phyloP scores from a whole-genome alignment of 2,113 vertebrate genomes.

The Psettodes erumei region DNA sequence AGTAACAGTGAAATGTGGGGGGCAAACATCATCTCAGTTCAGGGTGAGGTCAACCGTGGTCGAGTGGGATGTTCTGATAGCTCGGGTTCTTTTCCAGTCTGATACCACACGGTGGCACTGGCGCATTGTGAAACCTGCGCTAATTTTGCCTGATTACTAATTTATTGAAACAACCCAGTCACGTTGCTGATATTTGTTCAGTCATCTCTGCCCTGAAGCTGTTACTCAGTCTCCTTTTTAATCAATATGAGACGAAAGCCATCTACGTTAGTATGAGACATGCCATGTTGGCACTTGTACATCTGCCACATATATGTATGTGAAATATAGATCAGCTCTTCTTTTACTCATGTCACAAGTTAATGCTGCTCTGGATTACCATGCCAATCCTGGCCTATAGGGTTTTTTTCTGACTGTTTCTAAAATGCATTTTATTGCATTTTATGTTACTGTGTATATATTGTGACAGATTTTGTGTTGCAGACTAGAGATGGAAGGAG shows the following conservation, averaged over 20 bases:
- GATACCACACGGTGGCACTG: constrained; percentile 45
- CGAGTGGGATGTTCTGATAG: constrained; percentile 9
- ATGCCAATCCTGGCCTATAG: not conserved
- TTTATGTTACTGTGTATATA: not conserved
- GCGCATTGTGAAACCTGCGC: not conserved
- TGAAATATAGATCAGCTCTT: not conserved
- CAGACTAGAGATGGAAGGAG: constrained; percentile 86
- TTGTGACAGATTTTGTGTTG: constrained; percentile 27
- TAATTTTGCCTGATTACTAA: constrained; percentile 1
- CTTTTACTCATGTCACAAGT: not conserved
- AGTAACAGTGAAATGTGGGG: not conserved
- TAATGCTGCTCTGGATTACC: not conserved
- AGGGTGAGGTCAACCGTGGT: constrained; percentile 36
- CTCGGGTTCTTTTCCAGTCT: not conserved
- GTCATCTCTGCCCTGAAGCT: not conserved
- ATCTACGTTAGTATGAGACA: not conserved
- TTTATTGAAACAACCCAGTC: not conserved
- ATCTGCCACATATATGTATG: not conserved
- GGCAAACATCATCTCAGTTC: not conserved
- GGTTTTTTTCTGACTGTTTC: not conserved
- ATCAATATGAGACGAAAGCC: not conserved
- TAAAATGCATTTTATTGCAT: not conserved
- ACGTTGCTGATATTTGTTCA: not conserved
- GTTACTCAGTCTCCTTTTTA: not conserved
- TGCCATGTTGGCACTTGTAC: not conserved